Conservation (phyloP, 1,140 invertebrate genomes). For the Coptotermes formosanus region DNA sequence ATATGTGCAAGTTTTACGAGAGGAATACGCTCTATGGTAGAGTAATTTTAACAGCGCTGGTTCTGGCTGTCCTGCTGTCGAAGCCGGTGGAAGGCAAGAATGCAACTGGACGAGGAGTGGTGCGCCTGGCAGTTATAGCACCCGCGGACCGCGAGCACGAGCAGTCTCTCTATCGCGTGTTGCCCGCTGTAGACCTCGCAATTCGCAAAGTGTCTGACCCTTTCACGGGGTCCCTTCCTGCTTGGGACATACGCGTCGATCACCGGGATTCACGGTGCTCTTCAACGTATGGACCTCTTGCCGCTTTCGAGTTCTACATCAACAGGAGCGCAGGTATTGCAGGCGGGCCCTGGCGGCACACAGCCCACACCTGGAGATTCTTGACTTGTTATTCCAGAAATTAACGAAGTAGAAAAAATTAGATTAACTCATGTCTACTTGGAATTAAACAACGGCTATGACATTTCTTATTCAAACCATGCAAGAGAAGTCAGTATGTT, state of each 20-base stretch:
- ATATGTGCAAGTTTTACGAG: neutral
- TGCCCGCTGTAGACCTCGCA: slow-evolving; percentile 73
- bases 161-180: slow-evolving; percentile 63
- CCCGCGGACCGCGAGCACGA: slow-evolving; percentile 61
- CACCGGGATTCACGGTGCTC: slow-evolving; percentile 77
- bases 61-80: slow-evolving; percentile 18
- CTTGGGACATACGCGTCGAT: slow-evolving; percentile 65
- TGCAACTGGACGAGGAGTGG: slow-evolving; percentile 38
- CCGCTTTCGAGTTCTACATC: slow-evolving; percentile 75
- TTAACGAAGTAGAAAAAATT: too few species aligned
- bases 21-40: neutral
- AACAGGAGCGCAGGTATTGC: slow-evolving; percentile 60
- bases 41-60: neutral
- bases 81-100: neutral
- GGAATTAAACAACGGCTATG: too few species aligned
- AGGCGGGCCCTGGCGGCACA: too few species aligned
- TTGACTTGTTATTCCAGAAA: too few species aligned
- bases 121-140: slow-evolving; percentile 66
- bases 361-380: too few species aligned
- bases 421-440: too few species aligned
- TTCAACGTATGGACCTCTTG: slow-evolving; percentile 71
- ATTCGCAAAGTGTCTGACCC: slow-evolving; percentile 60
- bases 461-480: too few species aligned
- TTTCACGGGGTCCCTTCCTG: slow-evolving; percentile 58
- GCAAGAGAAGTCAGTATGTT: too few species aligned